Evolutionary conservation across 2,888 invertebrate genomes (phyloP).

Genomic region (Folsomia candida): DNA sequence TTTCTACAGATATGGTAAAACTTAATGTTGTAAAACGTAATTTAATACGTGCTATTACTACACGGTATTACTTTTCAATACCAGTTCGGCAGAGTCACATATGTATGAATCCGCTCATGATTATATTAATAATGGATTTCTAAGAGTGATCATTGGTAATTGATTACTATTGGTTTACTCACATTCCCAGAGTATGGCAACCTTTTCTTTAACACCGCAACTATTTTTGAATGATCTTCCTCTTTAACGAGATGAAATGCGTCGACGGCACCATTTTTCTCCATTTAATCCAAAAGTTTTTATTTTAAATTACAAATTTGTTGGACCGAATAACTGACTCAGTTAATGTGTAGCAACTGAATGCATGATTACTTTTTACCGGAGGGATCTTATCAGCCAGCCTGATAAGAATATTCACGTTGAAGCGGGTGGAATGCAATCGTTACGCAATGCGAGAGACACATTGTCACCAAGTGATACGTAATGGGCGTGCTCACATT

Average conservation of each 20-base stretch:
- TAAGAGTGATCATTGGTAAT: neutral
- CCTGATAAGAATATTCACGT: too few relatives aligned
- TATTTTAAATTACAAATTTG: too few relatives aligned
- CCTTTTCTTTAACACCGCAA: neutral
- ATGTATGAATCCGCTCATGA: neutral
- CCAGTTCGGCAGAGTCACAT: neutral
- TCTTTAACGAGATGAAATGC: neutral
- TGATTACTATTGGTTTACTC: neutral
- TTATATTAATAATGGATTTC: neutral
- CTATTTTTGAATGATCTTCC: neutral
- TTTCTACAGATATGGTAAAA: neutral
- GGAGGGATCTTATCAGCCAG: too few relatives aligned
- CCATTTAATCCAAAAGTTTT: too few relatives aligned
- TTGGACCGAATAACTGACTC: too few relatives aligned
- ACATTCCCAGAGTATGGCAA: neutral
- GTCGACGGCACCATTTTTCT: neutral
- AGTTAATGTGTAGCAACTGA: too few relatives aligned
- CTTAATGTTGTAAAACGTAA: neutral
- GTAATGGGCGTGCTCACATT: too few relatives aligned
- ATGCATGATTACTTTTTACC: too few relatives aligned
- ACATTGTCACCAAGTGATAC: too few relatives aligned
- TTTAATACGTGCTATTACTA: too few relatives aligned
- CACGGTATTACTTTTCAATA: neutral
- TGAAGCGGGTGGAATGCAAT: too few relatives aligned
- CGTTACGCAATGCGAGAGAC: too few relatives aligned